A percentile compares a stretch with the other conserved stretches of the same genome.
phyloP scores from a whole-genome alignment of 35 echinoderm and acorn worm species.

The Ophioderma brevispina region DNA sequence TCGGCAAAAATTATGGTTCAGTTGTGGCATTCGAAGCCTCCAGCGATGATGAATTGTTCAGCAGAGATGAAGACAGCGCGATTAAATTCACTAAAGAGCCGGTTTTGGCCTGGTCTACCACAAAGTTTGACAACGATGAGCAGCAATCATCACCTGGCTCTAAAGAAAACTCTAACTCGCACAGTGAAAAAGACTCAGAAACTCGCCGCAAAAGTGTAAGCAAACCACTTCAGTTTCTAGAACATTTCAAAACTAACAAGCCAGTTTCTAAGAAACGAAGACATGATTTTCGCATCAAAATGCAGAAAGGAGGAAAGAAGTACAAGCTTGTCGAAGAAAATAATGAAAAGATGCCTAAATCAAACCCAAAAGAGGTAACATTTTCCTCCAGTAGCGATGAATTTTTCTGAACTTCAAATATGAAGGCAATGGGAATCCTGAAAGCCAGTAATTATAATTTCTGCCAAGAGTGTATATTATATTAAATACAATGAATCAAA shows the following conservation, averaged over 20 bases:
- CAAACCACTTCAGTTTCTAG: background rate
- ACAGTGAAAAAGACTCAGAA: background rate
- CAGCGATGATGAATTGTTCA: background rate
- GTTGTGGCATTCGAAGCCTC: background rate
- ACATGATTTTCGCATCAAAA: background rate
- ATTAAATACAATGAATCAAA: no score
- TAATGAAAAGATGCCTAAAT: background rate
- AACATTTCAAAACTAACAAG: background rate
- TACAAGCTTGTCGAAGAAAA: background rate
- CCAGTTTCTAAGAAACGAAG: background rate
- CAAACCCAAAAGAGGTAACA: no score
- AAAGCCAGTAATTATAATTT: no score
- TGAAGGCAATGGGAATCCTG: no score
- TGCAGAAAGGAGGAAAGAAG: background rate
- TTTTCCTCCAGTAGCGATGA: no score
- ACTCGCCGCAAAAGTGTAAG: background rate
- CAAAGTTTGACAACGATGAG: background rate
- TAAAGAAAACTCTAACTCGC: background rate
- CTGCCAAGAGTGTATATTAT: no score
- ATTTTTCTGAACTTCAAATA: no score
- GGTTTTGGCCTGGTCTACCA: background rate
- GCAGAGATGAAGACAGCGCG: background rate
- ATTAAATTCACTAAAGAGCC: background rate
- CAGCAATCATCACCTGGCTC: no score
- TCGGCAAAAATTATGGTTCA: background rate